Base-by-base conservation (phyloP, 1,140 invertebrate genomes). In the Euglossa dilemma region DNA sequence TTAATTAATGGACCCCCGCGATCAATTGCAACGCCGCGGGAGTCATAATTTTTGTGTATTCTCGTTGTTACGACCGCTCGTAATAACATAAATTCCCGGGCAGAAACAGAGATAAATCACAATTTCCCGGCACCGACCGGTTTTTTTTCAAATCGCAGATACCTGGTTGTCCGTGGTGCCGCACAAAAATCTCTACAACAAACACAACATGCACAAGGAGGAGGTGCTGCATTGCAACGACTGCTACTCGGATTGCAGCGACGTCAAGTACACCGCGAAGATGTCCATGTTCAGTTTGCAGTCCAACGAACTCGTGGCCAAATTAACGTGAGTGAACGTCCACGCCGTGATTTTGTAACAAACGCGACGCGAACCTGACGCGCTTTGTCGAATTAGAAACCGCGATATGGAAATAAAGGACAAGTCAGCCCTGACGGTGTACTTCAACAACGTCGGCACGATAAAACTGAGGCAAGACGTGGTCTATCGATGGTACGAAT, bases 401-500 rank as follows among this genome's bases (percentile, higher is more conserved):
- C 20, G 64, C 0, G 52, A 75, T n/a, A 8, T 84, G 0, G 28
- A 85, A 3, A 36, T 90, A 25, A 70, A 52, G 14, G 72, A 93
- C 64, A 87, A 92, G 20, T 92, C 91, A 20, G 47, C 92, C 2
- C 47, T 94, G 18, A 91, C 94, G 28, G 79, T 94, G 36, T 94
- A 88, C 77, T 93, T 93, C 64, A 86, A 84, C 8, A 87, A 88
- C 23, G 91, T 90, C 11, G 89, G 85, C 11, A 85, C 89, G 2
- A 57, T 90, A 14, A 87, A 72, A 28, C 83, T 93, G 11, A 93
- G 91, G 57, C 93, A 93, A 67, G 92, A 93, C 63, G 80, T 93
- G 6, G 77, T 88, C 11, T 90, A 91, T 73, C 93, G 92, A 47
- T 94, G 94, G 94, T 94, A 92, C 59, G 93, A 95, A 74, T 85